These are phyloP conservation scores for Aurelia coerulea DNA, from an alignment of 30 jellyfish, hydroid and myxozoan species.

Conservation along the genomic window DNA sequence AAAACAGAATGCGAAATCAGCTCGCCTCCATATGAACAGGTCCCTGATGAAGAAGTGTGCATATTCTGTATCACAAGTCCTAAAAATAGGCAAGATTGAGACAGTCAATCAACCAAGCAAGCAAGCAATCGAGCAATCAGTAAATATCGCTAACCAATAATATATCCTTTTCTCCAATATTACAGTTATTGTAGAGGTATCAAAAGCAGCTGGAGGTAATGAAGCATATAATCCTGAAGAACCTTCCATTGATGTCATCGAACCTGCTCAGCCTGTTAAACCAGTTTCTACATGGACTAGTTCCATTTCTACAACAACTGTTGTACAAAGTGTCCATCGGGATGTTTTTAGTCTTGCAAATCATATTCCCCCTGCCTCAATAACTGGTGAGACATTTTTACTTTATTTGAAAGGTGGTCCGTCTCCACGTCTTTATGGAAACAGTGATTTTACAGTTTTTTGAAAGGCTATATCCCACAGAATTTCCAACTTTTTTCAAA, in stretches of 20 bases:
- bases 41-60: too few relatives aligned
- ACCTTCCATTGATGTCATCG: constrained; percentile 86
- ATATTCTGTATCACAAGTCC: not conserved
- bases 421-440: not conserved
- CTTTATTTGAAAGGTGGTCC: not conserved
- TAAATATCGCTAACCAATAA: too few relatives aligned
- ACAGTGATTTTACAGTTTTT: too few relatives aligned
- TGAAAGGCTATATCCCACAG: too few relatives aligned
- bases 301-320: constrained; percentile 21
- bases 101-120: too few relatives aligned
- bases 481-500: too few relatives aligned
- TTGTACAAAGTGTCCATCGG: constrained; percentile 25
- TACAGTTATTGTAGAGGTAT: too few relatives aligned
- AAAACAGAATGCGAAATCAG: too few relatives aligned
- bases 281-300: constrained; percentile 64
- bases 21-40: too few relatives aligned
- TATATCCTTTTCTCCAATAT: too few relatives aligned
- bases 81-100: not conserved
- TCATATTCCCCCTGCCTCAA: constrained; percentile 64
- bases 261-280: constrained; percentile 64
- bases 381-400: constrained; percentile 42
- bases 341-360: constrained; percentile 28
- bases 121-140: too few relatives aligned
- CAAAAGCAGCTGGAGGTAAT: constrained; percentile 49
- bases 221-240: constrained; percentile 98